Evolutionary conservation across 2,113 vertebrate genomes (phyloP).

Genomic region (Rhea americana): DNA sequence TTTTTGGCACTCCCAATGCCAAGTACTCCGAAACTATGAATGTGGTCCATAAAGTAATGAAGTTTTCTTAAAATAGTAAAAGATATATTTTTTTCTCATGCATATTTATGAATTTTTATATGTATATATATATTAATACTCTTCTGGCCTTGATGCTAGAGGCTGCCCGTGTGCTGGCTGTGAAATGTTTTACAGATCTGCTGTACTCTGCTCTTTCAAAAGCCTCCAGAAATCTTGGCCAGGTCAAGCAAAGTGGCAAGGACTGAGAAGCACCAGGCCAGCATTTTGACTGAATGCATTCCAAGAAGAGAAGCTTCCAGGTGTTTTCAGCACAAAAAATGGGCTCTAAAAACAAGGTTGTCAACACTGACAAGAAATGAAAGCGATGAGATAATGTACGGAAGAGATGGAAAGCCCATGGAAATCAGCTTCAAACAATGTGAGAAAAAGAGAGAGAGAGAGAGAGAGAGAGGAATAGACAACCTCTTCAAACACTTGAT

Average conservation of each 20-base stretch:
- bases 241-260: neutral
- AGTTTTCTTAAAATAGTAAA: neutral
- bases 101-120: neutral
- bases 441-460: neutral
- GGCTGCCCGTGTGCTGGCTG: neutral
- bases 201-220: neutral
- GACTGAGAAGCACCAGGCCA: neutral
- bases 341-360: neutral
- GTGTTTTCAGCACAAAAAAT: neutral
- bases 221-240: neutral
- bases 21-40: neutral
- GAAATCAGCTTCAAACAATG: neutral
- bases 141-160: neutral
- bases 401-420: neutral
- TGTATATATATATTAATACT: neutral
- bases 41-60: neutral
- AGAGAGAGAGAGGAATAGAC: neutral
- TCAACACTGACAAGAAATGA: neutral
- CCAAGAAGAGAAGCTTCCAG: neutral
- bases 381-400: accelerated
- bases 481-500: neutral
- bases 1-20: neutral
- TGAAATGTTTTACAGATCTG: neutral
- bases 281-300: neutral
- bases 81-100: neutral